A percentile compares a stretch with the other conserved stretches of the same genome.
These are phyloP conservation scores for Gopherus flavomarginatus DNA, from an alignment of 2,113 vertebrate genomes.

Conservation along the genomic window DNA sequence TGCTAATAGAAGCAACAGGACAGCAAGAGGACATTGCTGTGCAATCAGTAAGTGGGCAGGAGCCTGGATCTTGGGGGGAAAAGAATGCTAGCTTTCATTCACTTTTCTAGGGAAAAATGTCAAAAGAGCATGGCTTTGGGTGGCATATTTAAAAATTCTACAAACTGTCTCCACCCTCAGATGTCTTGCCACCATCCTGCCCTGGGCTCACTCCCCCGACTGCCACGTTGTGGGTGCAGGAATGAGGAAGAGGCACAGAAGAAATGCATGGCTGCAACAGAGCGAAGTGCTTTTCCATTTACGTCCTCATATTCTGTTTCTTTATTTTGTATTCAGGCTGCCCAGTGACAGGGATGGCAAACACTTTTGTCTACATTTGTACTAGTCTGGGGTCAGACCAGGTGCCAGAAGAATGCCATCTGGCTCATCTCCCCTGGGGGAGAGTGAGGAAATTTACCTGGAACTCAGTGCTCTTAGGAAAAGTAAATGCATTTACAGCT, in stretches of 20 bases:
- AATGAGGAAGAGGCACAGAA: background rate
- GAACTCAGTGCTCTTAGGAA: background rate
- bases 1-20: background rate
- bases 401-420: background rate
- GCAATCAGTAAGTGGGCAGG: background rate
- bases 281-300: background rate
- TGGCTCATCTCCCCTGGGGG: background rate
- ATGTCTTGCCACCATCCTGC: background rate
- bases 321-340: background rate
- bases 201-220: background rate
- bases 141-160: background rate
- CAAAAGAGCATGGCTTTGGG: background rate
- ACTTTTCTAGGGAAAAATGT: background rate
- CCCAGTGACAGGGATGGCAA: background rate
- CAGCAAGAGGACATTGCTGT: background rate
- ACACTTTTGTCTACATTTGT: background rate
- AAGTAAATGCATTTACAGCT: background rate
- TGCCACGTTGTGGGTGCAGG: background rate
- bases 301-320: background rate
- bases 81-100: fast-evolving
- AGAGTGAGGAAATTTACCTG: background rate
- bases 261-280: background rate
- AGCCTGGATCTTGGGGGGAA: background rate
- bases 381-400: background rate
- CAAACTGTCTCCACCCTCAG: background rate